A percentile compares a stretch with the other conserved stretches of the same genome.
Evolutionary conservation across 2,113 vertebrate genomes (phyloP).

Genomic region (Syngnathoides biaculeatus): DNA sequence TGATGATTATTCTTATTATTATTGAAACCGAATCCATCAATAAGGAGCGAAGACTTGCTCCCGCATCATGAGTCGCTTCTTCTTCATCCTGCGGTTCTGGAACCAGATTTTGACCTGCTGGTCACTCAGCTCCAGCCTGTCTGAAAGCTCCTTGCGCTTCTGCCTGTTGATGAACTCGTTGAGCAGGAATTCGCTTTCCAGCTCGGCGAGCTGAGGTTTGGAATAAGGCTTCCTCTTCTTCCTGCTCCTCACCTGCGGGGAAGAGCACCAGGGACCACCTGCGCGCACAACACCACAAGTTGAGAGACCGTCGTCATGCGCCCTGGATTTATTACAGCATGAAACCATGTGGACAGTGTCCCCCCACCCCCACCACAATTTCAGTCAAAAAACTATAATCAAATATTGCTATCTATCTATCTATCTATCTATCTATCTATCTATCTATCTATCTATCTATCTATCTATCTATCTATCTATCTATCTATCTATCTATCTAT

Average conservation of each 20-base stretch:
- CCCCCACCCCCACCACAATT: too few relatives aligned
- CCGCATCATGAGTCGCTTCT: slow-evolving; percentile 88
- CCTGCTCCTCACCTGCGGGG: slow-evolving; percentile 81
- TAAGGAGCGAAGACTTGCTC: slow-evolving; percentile 81
- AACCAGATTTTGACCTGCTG: slow-evolving; percentile 83
- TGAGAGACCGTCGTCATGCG: background rate
- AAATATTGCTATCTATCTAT: too few relatives aligned
- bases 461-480: too few relatives aligned
- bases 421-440: too few relatives aligned
- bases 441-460: too few relatives aligned
- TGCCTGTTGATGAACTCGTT: slow-evolving; percentile 94
- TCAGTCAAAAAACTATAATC: too few relatives aligned
- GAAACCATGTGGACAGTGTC: too few relatives aligned
- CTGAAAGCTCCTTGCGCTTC: slow-evolving; percentile 88
- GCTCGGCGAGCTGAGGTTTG: slow-evolving; percentile 87
- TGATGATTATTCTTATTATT: too few relatives aligned
- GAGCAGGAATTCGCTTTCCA: slow-evolving; percentile 91
- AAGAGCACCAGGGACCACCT: slow-evolving; percentile 87
- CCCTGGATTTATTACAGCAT: too few relatives aligned
- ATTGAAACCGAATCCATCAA: slow-evolving; percentile 37
- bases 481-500: too few relatives aligned
- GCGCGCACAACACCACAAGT: slow-evolving; percentile 10
- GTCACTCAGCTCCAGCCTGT: slow-evolving; percentile 83
- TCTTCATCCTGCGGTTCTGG: slow-evolving; percentile 90
- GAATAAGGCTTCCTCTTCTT: slow-evolving; percentile 95